Conservation (phyloP, 2,113 vertebrate species). For the Lampris incognitus region DNA sequence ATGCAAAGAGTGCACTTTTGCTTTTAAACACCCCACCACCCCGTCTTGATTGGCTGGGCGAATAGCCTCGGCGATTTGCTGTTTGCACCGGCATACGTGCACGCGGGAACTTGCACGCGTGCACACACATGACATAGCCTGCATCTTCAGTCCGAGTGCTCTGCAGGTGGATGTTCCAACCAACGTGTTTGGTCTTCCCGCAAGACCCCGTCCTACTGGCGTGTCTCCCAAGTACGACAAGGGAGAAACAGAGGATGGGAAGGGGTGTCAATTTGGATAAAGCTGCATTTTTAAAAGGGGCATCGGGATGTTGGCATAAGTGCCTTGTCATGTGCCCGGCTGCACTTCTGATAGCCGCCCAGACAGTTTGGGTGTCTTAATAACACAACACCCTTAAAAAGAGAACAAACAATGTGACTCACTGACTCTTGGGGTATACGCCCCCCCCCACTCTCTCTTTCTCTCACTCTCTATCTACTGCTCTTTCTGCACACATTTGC, state of each 20-base stretch:
- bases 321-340: conserved; percentile 45
- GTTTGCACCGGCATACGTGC: not conserved
- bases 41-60: not conserved
- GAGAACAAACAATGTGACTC: conserved; percentile 42
- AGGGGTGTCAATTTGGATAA: conserved; percentile 40
- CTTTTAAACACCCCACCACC: no score
- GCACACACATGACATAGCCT: conserved; percentile 19
- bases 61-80: not conserved
- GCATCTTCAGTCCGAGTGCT: conserved; percentile 14
- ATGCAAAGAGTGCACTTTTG: no score
- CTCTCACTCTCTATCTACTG: not conserved
- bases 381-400: conserved; percentile 65
- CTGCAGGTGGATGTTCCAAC: conserved; percentile 30
- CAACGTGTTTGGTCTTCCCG: conserved; percentile 37
- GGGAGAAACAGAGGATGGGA: not conserved
- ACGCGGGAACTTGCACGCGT: not conserved
- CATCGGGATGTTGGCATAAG: conserved; percentile 33
- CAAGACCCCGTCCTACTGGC: conserved; percentile 8
- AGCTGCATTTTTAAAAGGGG: conserved; percentile 39
- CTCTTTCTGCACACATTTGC: not conserved
- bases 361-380: conserved; percentile 66
- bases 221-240: conserved; percentile 33
- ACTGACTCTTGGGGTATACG: not conserved
- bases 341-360: conserved; percentile 54
- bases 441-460: conserved; percentile 12